A percentile compares a stretch with the other conserved stretches of the same genome.
Conservation (phyloP, 2,797 vertebrate genomes). For the Carcharodon carcharias region DNA sequence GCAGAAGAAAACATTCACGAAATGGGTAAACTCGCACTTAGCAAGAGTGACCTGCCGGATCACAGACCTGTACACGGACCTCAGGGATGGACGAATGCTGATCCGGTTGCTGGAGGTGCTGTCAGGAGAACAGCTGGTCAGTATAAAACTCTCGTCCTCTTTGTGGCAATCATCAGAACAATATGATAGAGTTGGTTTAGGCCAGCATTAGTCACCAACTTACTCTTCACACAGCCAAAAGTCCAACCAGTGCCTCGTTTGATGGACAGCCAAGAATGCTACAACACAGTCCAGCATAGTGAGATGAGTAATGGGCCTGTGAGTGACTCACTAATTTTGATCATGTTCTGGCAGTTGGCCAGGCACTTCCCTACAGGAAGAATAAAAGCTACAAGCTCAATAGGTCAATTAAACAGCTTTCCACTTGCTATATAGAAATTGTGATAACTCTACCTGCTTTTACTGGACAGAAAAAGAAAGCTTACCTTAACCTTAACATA, state of each 20-base stretch:
- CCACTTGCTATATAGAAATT: neutral
- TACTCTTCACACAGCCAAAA: neutral
- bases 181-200: neutral
- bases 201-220: neutral
- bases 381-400: neutral
- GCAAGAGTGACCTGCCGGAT: constrained; percentile 82
- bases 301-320: neutral
- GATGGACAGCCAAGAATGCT: neutral
- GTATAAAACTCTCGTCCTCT: constrained; percentile 42
- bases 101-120: constrained; percentile 86
- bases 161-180: neutral
- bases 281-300: neutral
- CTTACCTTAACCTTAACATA: neutral
- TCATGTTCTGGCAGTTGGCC: neutral
- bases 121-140: constrained; percentile 85
- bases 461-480: neutral
- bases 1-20: constrained; percentile 94
- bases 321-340: neutral
- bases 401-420: neutral
- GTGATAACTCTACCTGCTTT: neutral
- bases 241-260: neutral
- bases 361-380: neutral
- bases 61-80: constrained; percentile 83
- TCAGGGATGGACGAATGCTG: constrained; percentile 85
- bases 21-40: constrained; percentile 94